Percentiles rank a stretch among this genome's conserved stretches.
phyloP scores from a whole-genome alignment of 1,140 invertebrate genomes.

The Pseudomyrmex pallidus region DNA sequence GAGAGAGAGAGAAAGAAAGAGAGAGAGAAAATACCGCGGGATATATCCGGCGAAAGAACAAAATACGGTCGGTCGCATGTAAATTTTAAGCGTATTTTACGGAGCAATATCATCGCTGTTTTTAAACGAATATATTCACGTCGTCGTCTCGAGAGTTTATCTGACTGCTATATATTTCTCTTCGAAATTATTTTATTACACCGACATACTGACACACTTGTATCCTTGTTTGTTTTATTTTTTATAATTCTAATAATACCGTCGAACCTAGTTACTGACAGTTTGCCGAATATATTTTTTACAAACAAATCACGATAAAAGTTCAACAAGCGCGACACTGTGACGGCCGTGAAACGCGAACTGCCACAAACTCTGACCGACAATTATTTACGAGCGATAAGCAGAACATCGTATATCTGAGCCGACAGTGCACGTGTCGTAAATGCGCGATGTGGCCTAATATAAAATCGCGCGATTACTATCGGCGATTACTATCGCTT shows the following conservation, averaged over 20 bases:
- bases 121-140: conserved; percentile 24
- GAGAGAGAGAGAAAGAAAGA: not conserved
- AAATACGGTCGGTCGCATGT: not conserved
- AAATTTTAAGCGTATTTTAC: conserved; percentile 42
- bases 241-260: not conserved
- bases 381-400: conserved; percentile 51
- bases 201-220: too few species aligned
- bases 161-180: not conserved
- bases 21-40: conserved; percentile 9
- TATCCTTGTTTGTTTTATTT: too few species aligned
- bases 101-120: conserved; percentile 6
- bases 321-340: not conserved
- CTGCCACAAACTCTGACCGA: conserved; percentile 33
- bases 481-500: conserved; percentile 46
- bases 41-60: conserved; percentile 18
- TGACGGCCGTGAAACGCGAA: conserved; percentile 1
- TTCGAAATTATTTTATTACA: not conserved
- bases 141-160: conserved; percentile 21
- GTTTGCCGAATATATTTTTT: not conserved
- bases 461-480: conserved; percentile 41
- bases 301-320: conserved; percentile 15
- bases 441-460: conserved; percentile 23
- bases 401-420: conserved; percentile 36
- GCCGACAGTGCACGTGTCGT: conserved; percentile 1
- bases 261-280: too few species aligned